A percentile compares a stretch with the other conserved stretches of the same genome.
These are phyloP conservation scores for Phylloscopus trochiloides DNA, from an alignment of 2,113 vertebrate species.

Conservation along the genomic window DNA sequence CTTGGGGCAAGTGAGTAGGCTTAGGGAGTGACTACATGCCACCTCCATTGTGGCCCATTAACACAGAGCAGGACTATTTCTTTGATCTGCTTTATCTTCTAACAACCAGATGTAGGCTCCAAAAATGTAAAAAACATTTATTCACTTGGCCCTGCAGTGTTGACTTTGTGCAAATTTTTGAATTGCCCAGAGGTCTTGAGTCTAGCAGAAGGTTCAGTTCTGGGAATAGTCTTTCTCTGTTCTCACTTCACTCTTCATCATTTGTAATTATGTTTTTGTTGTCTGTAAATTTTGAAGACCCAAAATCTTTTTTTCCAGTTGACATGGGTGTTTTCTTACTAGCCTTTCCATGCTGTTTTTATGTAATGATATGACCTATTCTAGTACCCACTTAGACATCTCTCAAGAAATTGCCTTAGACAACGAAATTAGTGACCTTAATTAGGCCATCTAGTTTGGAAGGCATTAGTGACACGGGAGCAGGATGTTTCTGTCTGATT, in stretches of 20 bases:
- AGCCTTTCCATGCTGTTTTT: neutral
- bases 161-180: neutral
- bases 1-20: neutral
- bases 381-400: neutral
- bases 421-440: neutral
- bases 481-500: neutral
- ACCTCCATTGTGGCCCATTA: neutral
- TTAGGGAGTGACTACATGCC: neutral
- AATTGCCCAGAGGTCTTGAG: neutral
- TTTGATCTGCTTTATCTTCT: neutral
- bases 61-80: neutral
- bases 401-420: neutral
- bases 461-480: neutral
- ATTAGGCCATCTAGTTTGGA: neutral
- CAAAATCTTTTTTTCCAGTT: neutral
- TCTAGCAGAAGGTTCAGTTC: neutral
- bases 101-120: neutral
- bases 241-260: neutral
- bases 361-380: neutral
- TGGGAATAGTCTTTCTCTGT: neutral
- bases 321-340: neutral
- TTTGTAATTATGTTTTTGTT: neutral
- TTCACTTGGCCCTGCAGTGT: fast-evolving
- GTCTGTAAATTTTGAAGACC: neutral
- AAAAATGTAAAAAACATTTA: neutral